Evolutionary conservation across 2,113 vertebrate species (phyloP), one percentile per base, ranked within the genome.

Genomic region (Origma solitaria): DNA sequence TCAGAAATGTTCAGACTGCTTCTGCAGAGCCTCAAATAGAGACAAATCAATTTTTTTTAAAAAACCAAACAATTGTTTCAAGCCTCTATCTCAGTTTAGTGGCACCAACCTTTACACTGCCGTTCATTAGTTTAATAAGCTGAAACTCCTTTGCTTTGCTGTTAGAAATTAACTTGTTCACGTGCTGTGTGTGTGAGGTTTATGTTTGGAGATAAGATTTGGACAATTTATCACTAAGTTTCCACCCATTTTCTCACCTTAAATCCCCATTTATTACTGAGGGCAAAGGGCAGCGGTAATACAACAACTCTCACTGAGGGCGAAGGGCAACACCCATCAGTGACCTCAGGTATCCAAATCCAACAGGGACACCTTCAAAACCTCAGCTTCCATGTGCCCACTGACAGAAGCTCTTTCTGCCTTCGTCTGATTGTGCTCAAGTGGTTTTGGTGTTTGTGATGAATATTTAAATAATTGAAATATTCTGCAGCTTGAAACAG

Each of bases 151-250:
- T 53, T 69, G 37, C 42, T 23, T 44, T 68, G 31, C 21, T 69
- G 35, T 82, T 84, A 71, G 49, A 47, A 82, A 95, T 84, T 68
- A 87, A 69, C 77, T 86, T n/a, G 13, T 4, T n/a, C 35, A 75
- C 0, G 1, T 1, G 17, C 40, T 42, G 16, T 38, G 60, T 61
- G 45, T 6, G 0, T 40, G n/a, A 49, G 19, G 20, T 86, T 73
- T 71, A 58, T 21, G 15, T 8, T 21, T 68, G 25, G 37, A 93
- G 92, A 95, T 94, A 86, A 96, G 86, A 86, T 8, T 76, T 75
- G 57, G 23, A 15, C 33, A 80, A 60, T 53, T 47, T 5, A 71
- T 35, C 51, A 44, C 15, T n/a, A 31, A 21, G 20, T 28, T 69
- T 47, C 38, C 31, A 9, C 47, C 31, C 30, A 2, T 49, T 83